Conservation (phyloP, 2,113 vertebrate species). For the Enhydra lutris region DNA sequence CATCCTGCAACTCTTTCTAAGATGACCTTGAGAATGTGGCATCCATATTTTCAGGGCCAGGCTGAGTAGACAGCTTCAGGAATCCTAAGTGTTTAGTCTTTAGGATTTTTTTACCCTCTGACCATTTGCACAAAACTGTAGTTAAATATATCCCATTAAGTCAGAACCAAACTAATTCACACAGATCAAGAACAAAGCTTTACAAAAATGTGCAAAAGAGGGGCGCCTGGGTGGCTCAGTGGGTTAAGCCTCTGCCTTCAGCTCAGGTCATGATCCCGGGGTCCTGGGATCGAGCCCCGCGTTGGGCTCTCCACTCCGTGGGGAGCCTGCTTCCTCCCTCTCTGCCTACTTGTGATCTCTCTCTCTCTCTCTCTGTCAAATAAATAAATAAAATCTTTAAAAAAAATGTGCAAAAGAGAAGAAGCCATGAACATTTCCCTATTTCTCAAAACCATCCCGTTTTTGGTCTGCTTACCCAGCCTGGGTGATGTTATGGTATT, state of each 20-base stretch:
- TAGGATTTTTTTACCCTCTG: background rate
- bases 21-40: background rate
- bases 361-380: too few relatives aligned
- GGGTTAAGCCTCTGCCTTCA: too few relatives aligned
- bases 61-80: background rate
- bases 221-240: too few relatives aligned
- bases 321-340: too few relatives aligned
- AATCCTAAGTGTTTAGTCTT: background rate
- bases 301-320: too few relatives aligned
- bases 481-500: slow-evolving; percentile 97
- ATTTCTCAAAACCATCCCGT: background rate
- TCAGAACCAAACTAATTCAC: background rate
- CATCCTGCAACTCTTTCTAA: background rate
- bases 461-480: slow-evolving; percentile 87
- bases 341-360: too few relatives aligned
- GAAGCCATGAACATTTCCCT: background rate
- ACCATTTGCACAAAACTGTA: background rate
- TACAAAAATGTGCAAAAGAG: background rate
- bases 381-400: too few relatives aligned
- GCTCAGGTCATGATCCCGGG: too few relatives aligned
- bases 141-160: background rate
- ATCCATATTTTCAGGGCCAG: background rate
- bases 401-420: background rate
- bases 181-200: background rate
- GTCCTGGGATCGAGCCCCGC: too few relatives aligned